Percentiles rank a stretch among this genome's conserved stretches.
Evolutionary conservation across 35 echinoderm and acorn worm species (phyloP).

Genomic region (Lytechinus pictus): DNA sequence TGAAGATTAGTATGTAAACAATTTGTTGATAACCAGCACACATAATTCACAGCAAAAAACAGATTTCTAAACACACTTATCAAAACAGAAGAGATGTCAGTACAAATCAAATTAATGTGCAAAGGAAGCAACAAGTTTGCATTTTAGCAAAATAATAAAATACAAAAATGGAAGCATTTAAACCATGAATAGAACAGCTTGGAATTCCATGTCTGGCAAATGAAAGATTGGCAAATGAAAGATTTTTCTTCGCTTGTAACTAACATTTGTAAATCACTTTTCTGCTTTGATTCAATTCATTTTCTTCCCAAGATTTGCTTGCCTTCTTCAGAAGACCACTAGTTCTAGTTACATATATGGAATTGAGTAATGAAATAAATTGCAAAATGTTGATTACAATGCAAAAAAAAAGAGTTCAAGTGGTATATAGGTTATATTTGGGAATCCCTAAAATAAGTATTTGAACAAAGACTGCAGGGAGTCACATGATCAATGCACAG

Average conservation of each 20-base stretch:
- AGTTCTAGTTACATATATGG: background rate
- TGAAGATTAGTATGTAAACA: no score
- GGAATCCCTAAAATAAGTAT: no score
- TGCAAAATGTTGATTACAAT: background rate
- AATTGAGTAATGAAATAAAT: background rate
- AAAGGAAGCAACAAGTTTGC: no score
- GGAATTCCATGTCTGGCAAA: background rate
- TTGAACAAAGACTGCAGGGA: no score
- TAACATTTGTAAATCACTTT: background rate
- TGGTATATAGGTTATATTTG: no score
- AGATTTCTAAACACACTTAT: background rate
- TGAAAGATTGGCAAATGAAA: background rate
- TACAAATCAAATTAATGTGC: no score
- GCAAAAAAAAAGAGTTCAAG: no score
- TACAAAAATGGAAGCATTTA: slow-evolving; percentile 7
- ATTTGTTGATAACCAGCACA: background rate
- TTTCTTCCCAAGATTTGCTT: background rate
- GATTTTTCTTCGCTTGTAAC: background rate
- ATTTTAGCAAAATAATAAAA: background rate
- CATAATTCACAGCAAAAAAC: background rate
- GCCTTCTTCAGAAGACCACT: background rate
- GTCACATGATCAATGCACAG: no score
- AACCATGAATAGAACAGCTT: background rate
- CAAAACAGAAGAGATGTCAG: background rate
- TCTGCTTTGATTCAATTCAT: background rate